These are phyloP conservation scores for Polylopha cassiicola DNA, from an alignment of 2,888 invertebrate species.

Conservation along the genomic window DNA sequence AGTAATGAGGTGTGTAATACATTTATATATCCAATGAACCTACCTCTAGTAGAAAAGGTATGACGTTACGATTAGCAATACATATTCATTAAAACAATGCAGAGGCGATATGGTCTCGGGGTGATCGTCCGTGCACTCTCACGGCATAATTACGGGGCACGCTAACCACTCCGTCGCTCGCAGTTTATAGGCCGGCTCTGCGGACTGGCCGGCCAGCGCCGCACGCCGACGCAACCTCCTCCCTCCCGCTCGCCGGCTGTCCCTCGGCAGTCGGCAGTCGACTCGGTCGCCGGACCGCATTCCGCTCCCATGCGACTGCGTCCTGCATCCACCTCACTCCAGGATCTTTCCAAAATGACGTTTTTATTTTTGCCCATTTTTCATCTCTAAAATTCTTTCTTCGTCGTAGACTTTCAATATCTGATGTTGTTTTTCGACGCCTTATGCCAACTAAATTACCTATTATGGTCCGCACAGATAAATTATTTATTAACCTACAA, in stretches of 20 bases:
- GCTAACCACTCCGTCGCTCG: slow-evolving; percentile 44
- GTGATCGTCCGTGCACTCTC: slow-evolving; percentile 66
- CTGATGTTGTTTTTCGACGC: too few relatives aligned
- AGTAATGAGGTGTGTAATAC: too few relatives aligned
- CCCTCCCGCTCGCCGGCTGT: slow-evolving; percentile 25
- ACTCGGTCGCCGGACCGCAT: slow-evolving; percentile 65
- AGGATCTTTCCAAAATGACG: slow-evolving; percentile 67
- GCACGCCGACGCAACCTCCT: slow-evolving; percentile 27
- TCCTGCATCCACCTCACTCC: slow-evolving; percentile 53
- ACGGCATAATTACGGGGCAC: slow-evolving; percentile 50
- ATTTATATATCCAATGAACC: too few relatives aligned
- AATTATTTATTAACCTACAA: too few relatives aligned
- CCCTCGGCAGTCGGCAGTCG: slow-evolving; percentile 15
- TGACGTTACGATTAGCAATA: too few relatives aligned
- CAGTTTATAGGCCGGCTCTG: slow-evolving; percentile 64
- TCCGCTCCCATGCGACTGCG: slow-evolving; percentile 75
- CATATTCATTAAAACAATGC: slow-evolving; percentile 47
- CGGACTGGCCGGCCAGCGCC: slow-evolving; percentile 35
- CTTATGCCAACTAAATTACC: too few relatives aligned
- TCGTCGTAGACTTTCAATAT: too few relatives aligned
- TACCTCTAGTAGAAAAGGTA: too few relatives aligned
- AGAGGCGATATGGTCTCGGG: slow-evolving; percentile 50
- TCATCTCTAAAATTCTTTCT: too few relatives aligned
- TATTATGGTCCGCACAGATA: too few relatives aligned
- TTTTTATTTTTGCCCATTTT: slow-evolving; percentile 50